Evolutionary conservation across 2,888 invertebrate species (phyloP).

Genomic region (Diarsia brunnea): DNA sequence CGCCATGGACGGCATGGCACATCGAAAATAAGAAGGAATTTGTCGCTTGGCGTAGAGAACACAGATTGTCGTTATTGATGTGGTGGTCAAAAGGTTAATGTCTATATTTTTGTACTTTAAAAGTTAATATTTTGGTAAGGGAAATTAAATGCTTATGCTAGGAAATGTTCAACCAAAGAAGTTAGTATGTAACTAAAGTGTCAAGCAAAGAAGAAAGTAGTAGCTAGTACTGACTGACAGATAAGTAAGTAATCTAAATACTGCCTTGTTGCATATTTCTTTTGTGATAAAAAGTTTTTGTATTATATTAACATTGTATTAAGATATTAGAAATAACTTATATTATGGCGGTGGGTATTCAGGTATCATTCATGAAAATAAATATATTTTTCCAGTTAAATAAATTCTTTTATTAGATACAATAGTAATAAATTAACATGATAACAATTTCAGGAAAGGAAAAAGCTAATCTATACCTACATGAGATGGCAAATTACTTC

Average conservation of each 20-base stretch:
- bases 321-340: neutral
- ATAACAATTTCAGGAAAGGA: constrained; percentile 53
- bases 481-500: constrained; percentile 40
- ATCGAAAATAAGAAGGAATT: too few relatives aligned
- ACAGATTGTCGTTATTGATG: too few relatives aligned
- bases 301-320: neutral
- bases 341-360: constrained; percentile 11
- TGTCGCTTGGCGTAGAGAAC: too few relatives aligned
- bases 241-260: neutral
- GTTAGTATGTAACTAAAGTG: neutral
- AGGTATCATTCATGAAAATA: constrained; percentile 17
- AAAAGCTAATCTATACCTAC: constrained; percentile 34
- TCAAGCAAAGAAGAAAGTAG: neutral
- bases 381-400: constrained; percentile 35
- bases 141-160: constrained; percentile 13
- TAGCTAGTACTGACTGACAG: neutral
- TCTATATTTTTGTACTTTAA: neutral
- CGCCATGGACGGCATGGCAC: too few relatives aligned
- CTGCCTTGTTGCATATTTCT: neutral
- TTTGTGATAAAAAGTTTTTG: constrained; percentile 26
- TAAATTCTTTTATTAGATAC: constrained; percentile 66
- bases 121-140: neutral
- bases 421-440: constrained; percentile 63
- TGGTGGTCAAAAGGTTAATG: too few relatives aligned
- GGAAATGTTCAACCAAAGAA: constrained; percentile 33